A percentile compares a stretch with the other conserved stretches of the same genome.
Evolutionary conservation across 2,797 vertebrate genomes (phyloP).

Genomic region (Sebastes baramenuke): DNA sequence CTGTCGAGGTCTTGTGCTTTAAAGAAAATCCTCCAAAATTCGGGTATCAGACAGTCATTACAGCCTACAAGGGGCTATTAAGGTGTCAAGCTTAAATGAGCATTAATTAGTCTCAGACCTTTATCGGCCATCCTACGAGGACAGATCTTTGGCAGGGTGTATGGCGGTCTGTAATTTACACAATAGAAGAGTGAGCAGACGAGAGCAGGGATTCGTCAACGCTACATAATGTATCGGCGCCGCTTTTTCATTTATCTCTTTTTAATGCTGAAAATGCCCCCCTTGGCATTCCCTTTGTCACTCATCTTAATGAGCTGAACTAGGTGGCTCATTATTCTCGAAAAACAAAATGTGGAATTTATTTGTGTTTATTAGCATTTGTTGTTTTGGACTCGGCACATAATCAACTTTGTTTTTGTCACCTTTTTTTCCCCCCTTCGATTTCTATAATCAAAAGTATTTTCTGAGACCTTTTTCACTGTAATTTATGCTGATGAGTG

Average conservation of each 20-base stretch:
- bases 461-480: neutral
- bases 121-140: neutral
- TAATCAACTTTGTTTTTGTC: neutral
- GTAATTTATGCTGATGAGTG: neutral
- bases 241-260: neutral
- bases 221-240: neutral
- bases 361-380: neutral
- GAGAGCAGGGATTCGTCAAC: neutral
- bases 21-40: slow-evolving; percentile 10
- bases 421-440: neutral
- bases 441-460: neutral
- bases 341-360: neutral
- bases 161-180: neutral
- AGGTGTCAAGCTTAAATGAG: neutral
- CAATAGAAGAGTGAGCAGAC: neutral
- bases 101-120: slow-evolving; percentile 23
- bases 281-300: neutral
- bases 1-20: neutral
- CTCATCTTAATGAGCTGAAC: slow-evolving; percentile 23
- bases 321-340: neutral
- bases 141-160: neutral
- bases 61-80: neutral
- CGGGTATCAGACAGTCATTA: neutral
- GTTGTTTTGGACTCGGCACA: neutral
- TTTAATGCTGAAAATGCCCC: neutral